Base-by-base conservation (phyloP, 2,113 vertebrate genomes). In the Osmerus mordax region DNA sequence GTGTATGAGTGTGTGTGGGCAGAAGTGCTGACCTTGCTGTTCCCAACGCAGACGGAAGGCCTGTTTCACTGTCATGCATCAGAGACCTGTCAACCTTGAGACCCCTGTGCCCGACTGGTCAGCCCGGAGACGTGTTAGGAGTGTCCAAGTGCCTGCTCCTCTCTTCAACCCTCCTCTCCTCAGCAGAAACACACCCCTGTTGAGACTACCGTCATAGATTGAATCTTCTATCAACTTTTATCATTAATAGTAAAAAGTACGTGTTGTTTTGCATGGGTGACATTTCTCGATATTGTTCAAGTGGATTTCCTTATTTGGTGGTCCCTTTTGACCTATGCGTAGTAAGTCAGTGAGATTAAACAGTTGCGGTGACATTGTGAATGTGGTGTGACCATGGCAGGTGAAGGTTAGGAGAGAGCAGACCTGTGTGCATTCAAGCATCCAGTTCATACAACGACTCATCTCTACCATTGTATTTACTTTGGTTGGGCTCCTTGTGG, bases 21-120 rank as follows among this genome's bases (percentile, higher is more conserved):
- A 9, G 3, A 69, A 87, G 67, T 23, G 83, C 81, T 87, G 86
- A 85, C 75, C 79, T 75, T 5, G 77, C 75, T 74, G 64, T 78
- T 76, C 75, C 53, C 63, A 67, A 69, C 72, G 70, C 72, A 19
- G 41, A 25, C 18, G n/a, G 32, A 71, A 78, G 56, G 65, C 70
- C 68, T 29, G 77, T 73, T 77, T 76, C 71, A 72, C 77, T 71
- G 85, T 81, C 79, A 85, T 65, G 77, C 78, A 78, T 86, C 82
- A 78, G 77, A 71, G 82, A 81, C 79, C 79, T 69, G 81, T 82
- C 69, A 76, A 86, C 74, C 85, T 83, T 70, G 76, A 68, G 77
- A 78, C 81, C 78, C 55, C 64, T 2, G n/a, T 11, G 55, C 58
- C 77, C 64, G 70, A 53, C 67, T 4, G 65, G 75, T 69, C 67